phyloP scores from a whole-genome alignment of 2,888 invertebrate species.

The Adelphocoris suturalis region DNA sequence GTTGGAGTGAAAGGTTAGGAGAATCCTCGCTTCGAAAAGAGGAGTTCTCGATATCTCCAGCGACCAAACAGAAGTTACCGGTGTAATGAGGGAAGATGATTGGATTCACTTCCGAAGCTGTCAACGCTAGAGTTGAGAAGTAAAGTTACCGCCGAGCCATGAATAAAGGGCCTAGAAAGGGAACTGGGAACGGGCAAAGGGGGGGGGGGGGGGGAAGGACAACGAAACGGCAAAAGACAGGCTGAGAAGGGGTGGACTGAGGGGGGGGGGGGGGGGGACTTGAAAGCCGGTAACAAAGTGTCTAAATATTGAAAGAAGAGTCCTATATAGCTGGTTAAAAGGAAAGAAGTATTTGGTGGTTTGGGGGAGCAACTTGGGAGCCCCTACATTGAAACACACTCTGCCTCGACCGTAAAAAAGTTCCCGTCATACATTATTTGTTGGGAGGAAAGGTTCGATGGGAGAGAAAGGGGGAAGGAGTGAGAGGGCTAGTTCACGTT shows the following conservation, averaged over 20 bases:
- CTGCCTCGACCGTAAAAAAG: conserved; percentile 71
- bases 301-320: conserved; percentile 71
- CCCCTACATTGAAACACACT: conserved; percentile 71
- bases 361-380: conserved; percentile 68
- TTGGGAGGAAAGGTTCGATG: conserved; percentile 55
- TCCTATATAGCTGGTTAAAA: conserved; percentile 59
- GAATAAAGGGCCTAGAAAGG: conserved; percentile 20
- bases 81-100: conserved; percentile 11
- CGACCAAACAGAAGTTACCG: conserved; percentile 27
- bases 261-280: background rate
- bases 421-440: conserved; percentile 72
- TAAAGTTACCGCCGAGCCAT: conserved; percentile 16
- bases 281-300: conserved; percentile 67
- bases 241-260: background rate
- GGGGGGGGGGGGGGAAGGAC: too few species aligned
- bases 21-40: background rate
- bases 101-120: conserved; percentile 10
- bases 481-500: too few species aligned
- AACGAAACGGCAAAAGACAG: conserved; percentile 17
- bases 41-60: background rate
- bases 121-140: conserved; percentile 16
- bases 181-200: background rate
- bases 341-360: conserved; percentile 71
- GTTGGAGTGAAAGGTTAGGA: background rate
- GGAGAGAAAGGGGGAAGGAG: background rate